phyloP scores from a whole-genome alignment of 2,797 vertebrate species.

The Microchirus variegatus region DNA sequence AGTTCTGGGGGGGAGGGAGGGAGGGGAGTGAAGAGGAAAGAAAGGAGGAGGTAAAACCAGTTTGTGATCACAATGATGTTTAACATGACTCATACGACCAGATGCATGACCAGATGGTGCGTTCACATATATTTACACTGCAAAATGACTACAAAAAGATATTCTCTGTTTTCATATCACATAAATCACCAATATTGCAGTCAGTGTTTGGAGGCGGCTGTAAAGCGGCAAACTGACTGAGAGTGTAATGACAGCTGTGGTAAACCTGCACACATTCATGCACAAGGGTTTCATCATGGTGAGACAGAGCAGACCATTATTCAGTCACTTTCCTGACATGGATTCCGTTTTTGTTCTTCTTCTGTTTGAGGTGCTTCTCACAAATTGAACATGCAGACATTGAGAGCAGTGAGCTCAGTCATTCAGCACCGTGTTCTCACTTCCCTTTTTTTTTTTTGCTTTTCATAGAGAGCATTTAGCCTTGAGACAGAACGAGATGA shows the following conservation, averaged over 20 bases:
- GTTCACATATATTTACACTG: constrained; percentile 45
- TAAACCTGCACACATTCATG: constrained; percentile 3
- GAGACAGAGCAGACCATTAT: not conserved
- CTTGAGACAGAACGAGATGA: constrained; percentile 23
- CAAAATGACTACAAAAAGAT: constrained; percentile 36
- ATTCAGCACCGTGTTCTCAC: constrained; percentile 5
- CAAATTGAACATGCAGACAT: constrained; percentile 2
- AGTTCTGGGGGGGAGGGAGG: not conserved
- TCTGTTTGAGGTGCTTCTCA: constrained; percentile 1
- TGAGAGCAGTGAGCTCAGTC: constrained; percentile 3
- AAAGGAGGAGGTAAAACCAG: constrained; percentile 24
- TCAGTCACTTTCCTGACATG: not conserved
- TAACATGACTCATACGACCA: constrained; percentile 31
- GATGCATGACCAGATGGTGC: constrained; percentile 59
- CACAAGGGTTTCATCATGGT: constrained; percentile 1
- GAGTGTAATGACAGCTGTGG: constrained; percentile 15
- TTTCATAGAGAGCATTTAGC: constrained; percentile 32
- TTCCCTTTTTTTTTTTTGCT: constrained; percentile 4
- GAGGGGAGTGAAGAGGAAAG: constrained; percentile 1
- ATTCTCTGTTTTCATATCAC: constrained; percentile 43
- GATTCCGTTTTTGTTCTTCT: not conserved
- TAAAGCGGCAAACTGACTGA: constrained; percentile 33
- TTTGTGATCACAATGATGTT: constrained; percentile 29
- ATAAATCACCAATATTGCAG: constrained; percentile 48
- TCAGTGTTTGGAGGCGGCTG: constrained; percentile 33